A percentile compares a stretch with the other conserved stretches of the same genome.
Conservation (phyloP, 2,113 vertebrate genomes). For the Alces alces region DNA sequence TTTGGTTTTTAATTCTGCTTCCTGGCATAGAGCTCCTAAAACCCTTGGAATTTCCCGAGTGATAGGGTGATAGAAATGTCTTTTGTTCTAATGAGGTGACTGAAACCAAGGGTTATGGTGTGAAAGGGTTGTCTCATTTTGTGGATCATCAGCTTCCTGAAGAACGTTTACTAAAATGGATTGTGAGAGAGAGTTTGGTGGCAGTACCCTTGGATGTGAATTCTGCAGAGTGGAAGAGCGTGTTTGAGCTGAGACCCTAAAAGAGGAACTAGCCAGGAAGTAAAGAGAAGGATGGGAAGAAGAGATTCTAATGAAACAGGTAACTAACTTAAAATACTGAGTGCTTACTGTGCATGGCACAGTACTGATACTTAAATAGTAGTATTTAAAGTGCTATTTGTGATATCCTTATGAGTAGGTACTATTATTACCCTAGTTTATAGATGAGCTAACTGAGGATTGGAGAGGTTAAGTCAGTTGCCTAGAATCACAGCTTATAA, state of each 20-base stretch:
- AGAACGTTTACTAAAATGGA: background rate
- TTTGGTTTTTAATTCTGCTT: background rate
- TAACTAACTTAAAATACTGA: background rate
- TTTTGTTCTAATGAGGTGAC: background rate
- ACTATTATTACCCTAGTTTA: background rate
- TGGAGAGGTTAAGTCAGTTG: background rate
- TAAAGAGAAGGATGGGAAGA: background rate
- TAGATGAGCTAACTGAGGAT: background rate
- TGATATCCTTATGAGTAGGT: background rate
- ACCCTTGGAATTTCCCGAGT: background rate
- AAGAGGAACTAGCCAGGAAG: background rate
- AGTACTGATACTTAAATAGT: background rate
- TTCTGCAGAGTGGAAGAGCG: background rate
- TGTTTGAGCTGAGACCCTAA: background rate
- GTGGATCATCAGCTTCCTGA: background rate
- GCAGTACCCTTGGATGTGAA: background rate
- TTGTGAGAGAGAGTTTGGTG: background rate
- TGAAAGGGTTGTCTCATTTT: background rate
- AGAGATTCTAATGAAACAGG: background rate
- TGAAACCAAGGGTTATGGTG: background rate
- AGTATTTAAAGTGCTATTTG: background rate
- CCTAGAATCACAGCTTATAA: background rate
- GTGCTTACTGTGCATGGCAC: background rate
- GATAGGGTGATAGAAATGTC: background rate
- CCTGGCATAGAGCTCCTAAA: background rate